phyloP scores from a whole-genome alignment of 2,113 vertebrate species.

The Tiliqua scincoides region DNA sequence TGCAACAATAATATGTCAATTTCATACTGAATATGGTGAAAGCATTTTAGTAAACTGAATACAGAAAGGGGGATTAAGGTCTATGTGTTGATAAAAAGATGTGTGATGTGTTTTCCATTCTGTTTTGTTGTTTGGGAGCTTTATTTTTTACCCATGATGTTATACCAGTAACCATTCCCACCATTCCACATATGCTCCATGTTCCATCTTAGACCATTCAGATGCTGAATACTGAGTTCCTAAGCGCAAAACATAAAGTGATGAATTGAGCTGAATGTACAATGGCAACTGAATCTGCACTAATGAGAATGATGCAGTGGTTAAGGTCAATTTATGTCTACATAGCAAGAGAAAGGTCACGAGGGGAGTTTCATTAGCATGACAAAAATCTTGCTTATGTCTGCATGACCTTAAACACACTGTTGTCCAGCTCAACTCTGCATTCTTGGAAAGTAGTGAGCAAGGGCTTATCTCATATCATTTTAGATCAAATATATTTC shows the following conservation, averaged over 20 bases:
- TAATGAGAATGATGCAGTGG: conserved; percentile 8
- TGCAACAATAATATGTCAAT: neutral
- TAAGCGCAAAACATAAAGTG: fast-evolving
- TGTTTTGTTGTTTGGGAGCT: conserved; percentile 7
- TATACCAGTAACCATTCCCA: conserved; percentile 27
- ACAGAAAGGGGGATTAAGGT: conserved; percentile 30
- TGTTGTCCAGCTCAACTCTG: neutral
- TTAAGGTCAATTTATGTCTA: conserved; percentile 5
- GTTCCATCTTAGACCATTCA: neutral
- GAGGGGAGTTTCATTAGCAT: neutral
- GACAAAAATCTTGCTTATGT: neutral
- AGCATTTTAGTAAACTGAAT: neutral
- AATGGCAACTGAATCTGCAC: conserved; percentile 6
- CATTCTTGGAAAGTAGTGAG: neutral
- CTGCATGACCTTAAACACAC: neutral
- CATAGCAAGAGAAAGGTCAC: fast-evolving
- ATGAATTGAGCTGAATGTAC: neutral
- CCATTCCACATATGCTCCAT: neutral
- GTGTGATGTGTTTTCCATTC: conserved; percentile 47
- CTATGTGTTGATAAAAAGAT: conserved; percentile 37
- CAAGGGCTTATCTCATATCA: neutral
- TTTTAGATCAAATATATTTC: neutral
- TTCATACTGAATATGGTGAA: conserved; percentile 16
- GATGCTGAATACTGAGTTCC: neutral
- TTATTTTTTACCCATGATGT: conserved; percentile 29